Evolutionary conservation across 35 echinoderm and acorn worm species (phyloP), one percentile per base, ranked within the genome.

Genomic region (Anneissia japonica): DNA sequence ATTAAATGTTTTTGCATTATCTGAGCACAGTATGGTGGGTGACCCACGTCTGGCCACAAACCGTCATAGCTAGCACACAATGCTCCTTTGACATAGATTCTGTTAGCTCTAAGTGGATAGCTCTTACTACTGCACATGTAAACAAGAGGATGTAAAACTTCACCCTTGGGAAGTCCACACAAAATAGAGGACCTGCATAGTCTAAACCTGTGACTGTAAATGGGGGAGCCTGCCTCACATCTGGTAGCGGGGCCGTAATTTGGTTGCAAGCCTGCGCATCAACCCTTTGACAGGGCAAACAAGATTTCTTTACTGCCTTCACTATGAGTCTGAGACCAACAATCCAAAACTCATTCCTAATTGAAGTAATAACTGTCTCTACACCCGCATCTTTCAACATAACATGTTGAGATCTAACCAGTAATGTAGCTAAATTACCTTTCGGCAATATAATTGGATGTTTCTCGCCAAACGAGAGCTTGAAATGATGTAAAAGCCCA

Each of bases 231-330:
- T 82, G 39, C 80, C 43, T 35, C 12, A 82, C 26, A 26, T 43
- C 0, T 23, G 83, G 83, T 3, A 72, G 46, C 16, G 41, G 45
- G 19, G 55, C 46, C 19, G 83, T 64, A 74, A 64, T 17, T 3
- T 85, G 29, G 73, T 85, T 85, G 46, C 83, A 85, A 35, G 83
- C 30, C 5, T 37, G 46, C 4, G 83, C 41, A 85, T 85, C 83
- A 46, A 85, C 31, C 13, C 35, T 85, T 64, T 73, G 46, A 74
- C 23, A 74, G 16, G 46, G 83, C 10, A 74, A 12, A 85, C 83
- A 85, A 30, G 31, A 16, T 6, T 64, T 34, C 35, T 85, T 72
- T 64, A 85, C 46, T 21, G 83, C 56, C 46, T 38, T 34, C 30
- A 73, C 83, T 35, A 84, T 23, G 35, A 16, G 51, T 84, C 83